phyloP scores from a whole-genome alignment of 2,888 invertebrate genomes.

The Stenotaenia linearis region DNA sequence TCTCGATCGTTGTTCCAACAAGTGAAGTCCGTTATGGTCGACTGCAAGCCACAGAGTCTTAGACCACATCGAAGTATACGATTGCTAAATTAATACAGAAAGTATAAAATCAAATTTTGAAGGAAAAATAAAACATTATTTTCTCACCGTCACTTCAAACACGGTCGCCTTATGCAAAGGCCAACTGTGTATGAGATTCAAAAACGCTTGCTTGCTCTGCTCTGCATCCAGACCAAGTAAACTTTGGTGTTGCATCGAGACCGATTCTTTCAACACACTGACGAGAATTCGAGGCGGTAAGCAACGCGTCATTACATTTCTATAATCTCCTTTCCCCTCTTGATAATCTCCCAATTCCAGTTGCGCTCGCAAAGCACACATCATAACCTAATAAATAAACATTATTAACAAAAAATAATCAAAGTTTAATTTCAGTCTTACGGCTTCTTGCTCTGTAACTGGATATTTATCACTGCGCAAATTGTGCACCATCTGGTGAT shows the following conservation, averaged over 20 bases:
- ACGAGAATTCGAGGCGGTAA: conserved; percentile 76
- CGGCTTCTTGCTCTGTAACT: conserved; percentile 88
- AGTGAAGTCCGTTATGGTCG: conserved; percentile 83
- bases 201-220: conserved; percentile 84
- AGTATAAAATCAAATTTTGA: background rate
- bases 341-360: conserved; percentile 76
- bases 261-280: conserved; percentile 71
- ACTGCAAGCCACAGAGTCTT: conserved; percentile 86
- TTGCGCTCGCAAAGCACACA: conserved; percentile 89
- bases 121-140: background rate
- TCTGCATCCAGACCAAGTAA: conserved; percentile 77
- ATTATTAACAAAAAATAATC: background rate
- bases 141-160: conserved; percentile 82
- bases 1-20: conserved; percentile 74
- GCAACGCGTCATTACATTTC: conserved; percentile 65
- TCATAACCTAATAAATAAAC: conserved; percentile 64
- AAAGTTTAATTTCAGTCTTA: conserved; percentile 51
- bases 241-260: conserved; percentile 85
- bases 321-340: conserved; percentile 40
- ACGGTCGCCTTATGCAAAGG: conserved; percentile 86
- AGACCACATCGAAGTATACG: conserved; percentile 93
- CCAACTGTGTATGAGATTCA: conserved; percentile 89
- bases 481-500: conserved; percentile 87
- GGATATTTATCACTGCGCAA: conserved; percentile 86
- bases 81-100: conserved; percentile 61